Evolutionary conservation across 2,888 invertebrate genomes (phyloP).

Genomic region (Noctua janthina): DNA sequence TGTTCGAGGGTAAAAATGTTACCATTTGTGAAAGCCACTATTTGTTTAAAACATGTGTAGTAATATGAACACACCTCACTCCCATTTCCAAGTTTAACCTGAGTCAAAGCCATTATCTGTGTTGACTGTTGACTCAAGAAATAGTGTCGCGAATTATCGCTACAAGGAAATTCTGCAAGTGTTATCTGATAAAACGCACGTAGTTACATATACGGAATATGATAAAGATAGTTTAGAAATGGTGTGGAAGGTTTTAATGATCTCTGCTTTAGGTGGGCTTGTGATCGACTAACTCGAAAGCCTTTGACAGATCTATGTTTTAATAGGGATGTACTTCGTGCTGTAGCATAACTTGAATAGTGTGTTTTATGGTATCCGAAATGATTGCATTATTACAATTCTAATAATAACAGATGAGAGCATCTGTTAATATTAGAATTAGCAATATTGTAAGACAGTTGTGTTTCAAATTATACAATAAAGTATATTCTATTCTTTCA

Average conservation of each 20-base stretch:
- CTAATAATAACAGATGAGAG: too few relatives aligned
- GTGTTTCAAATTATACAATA: too few relatives aligned
- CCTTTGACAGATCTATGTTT: constrained; percentile 27
- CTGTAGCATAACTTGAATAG: not conserved
- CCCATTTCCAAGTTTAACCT: constrained; percentile 39
- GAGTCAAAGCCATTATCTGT: constrained; percentile 58
- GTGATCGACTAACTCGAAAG: constrained; percentile 15
- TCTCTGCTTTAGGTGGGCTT: not conserved
- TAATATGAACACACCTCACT: constrained; percentile 50
- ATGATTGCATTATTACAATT: not conserved
- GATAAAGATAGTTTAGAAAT: constrained; percentile 27
- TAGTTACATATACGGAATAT: constrained; percentile 43
- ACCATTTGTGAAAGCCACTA: constrained; percentile 6
- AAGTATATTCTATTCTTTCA: too few relatives aligned
- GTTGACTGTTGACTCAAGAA: constrained; percentile 62
- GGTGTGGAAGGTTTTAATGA: constrained; percentile 10
- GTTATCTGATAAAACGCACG: constrained; percentile 57
- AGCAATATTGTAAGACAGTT: too few relatives aligned
- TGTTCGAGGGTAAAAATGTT: constrained; percentile 22
- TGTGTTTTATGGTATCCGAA: not conserved
- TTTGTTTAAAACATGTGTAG: constrained; percentile 31
- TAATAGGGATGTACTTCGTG: not conserved
- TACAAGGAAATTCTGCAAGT: constrained; percentile 66
- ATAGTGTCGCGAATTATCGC: constrained; percentile 68
- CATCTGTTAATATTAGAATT: too few relatives aligned